These are phyloP conservation scores for Periophthalmus magnuspinnatus DNA, from an alignment of 2,797 vertebrate species.

Conservation along the genomic window DNA sequence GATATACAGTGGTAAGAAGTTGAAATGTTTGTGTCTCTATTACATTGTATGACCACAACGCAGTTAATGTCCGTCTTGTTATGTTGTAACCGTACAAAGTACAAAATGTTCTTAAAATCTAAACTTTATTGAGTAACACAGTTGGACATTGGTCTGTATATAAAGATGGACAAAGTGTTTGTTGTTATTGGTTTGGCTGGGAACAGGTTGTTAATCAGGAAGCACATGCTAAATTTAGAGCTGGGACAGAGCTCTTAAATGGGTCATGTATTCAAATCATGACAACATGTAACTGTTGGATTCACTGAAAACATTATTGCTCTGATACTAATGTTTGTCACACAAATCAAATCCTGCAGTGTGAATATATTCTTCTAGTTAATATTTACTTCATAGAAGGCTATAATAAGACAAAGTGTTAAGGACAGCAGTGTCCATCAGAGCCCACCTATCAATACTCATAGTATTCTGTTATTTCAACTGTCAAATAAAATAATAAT, in stretches of 20 bases:
- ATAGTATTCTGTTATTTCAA: neutral
- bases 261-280: neutral
- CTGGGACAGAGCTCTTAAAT: neutral
- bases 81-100: neutral
- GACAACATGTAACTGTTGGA: neutral
- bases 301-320: neutral
- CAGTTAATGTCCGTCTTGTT: neutral
- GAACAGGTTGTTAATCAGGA: neutral
- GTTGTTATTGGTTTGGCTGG: slow-evolving; percentile 1
- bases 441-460: neutral
- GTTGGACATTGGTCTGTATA: slow-evolving; percentile 7
- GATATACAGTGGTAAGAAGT: neutral
- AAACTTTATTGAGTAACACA: slow-evolving; percentile 22
- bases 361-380: neutral
- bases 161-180: slow-evolving; percentile 8
- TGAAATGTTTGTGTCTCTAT: neutral
- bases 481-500: neutral
- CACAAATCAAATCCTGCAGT: neutral
- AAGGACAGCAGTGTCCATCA: neutral
- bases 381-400: neutral
- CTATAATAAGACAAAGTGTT: neutral
- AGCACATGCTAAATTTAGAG: neutral
- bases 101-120: slow-evolving; percentile 16
- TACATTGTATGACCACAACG: neutral
- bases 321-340: neutral